Base-by-base conservation (phyloP, 1,140 invertebrate genomes). In the Pogonomyrmex barbatus region DNA sequence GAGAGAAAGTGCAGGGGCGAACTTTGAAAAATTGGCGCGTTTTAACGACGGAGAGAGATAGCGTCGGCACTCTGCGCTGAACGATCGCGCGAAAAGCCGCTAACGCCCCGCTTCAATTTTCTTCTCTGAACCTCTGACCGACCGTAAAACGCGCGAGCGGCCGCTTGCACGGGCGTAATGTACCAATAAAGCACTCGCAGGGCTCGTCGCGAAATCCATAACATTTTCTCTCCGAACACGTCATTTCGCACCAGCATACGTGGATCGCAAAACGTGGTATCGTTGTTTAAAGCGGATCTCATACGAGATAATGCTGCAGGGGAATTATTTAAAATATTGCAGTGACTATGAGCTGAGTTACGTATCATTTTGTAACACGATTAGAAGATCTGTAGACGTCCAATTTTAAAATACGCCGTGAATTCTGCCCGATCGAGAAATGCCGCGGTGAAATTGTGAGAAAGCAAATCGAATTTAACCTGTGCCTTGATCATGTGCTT, bases 221-320 rank as follows among this genome's bases (percentile, higher is more conserved):
- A 75, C 79, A 60, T 75, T 73, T 73, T 82, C 79, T 73, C 79
- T 33, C 60, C 65, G 63, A 24, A 45, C 78, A 65, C 65, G 65
- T 52, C 54, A 83, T 75, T 83, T 75, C 42, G 2, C 42, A 52
- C 17, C 62, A 60, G 3, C 45, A 45, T 24, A 24, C 39, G 58
- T 30, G 24, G 60, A 56, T 36, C 52, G 52, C 52, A 62, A 36
- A 71, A 54, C 58, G n/a, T 33, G 17, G 17, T 9, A 36, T 84
- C 82, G 85, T 88, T 91, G 24, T 91, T 92, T 91, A 91, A 87
- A 89, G 78, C 86, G 71, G 65, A 75, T 84, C 87, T 58, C 8
- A n/a, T 77, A 9, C 42, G 58, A 90, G 88, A 93, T 92, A 91
- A 91, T 89, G 90, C 92, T 88, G 91, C 90, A 89, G 90, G 89